Evolutionary conservation across 1,140 invertebrate genomes (phyloP).

Genomic region (Drosophila trapezifrons): DNA sequence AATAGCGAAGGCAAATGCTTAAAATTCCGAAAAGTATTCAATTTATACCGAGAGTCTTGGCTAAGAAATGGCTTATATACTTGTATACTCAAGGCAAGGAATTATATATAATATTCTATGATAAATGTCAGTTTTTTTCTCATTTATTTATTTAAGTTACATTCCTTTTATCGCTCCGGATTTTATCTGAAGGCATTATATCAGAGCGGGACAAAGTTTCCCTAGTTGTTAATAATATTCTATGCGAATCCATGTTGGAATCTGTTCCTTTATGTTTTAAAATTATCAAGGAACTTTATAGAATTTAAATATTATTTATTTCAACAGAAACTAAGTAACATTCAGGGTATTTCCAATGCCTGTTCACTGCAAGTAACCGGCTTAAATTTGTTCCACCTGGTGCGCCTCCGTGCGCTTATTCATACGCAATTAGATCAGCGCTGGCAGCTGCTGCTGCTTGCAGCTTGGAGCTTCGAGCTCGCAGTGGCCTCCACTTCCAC

Average conservation of each 20-base stretch:
- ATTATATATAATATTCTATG: too few relatives aligned
- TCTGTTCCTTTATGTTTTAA: too few relatives aligned
- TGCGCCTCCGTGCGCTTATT: slow-evolving; percentile 48
- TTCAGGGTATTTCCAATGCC: slow-evolving; percentile 20
- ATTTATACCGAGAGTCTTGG: not conserved
- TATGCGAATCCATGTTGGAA: too few relatives aligned
- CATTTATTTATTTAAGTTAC: too few relatives aligned
- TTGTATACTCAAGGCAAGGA: not conserved
- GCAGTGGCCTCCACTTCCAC: slow-evolving; percentile 11
- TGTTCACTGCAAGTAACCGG: slow-evolving; percentile 1
- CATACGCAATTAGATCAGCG: slow-evolving; percentile 71
- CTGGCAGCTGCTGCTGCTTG: slow-evolving; percentile 24
- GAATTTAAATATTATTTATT: too few relatives aligned
- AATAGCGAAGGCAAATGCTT: not conserved
- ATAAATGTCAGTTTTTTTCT: too few relatives aligned
- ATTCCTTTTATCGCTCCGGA: too few relatives aligned
- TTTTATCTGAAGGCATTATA: too few relatives aligned
- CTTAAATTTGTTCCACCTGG: slow-evolving; percentile 30
- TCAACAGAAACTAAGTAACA: not conserved
- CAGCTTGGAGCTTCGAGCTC: slow-evolving; percentile 19
- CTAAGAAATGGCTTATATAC: not conserved
- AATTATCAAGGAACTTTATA: too few relatives aligned
- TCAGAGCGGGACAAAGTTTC: too few relatives aligned
- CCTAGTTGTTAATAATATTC: too few relatives aligned
- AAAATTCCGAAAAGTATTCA: slow-evolving; percentile 17